Conservation (phyloP, 2,797 vertebrate genomes). For the Diglossa cyanea region DNA sequence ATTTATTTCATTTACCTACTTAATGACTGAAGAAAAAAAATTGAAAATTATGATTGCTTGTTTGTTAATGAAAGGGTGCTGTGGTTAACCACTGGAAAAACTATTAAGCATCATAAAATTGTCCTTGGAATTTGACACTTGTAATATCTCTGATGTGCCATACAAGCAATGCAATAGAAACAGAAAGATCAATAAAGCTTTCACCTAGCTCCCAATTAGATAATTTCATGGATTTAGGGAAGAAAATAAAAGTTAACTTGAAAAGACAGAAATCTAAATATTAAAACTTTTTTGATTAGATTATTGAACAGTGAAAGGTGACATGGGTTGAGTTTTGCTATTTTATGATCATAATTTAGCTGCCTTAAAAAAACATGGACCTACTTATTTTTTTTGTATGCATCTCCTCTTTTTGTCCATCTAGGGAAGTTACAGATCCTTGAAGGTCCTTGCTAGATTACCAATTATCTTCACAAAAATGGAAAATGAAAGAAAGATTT, state of each 20-base stretch:
- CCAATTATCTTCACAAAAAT: background rate
- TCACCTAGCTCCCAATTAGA: background rate
- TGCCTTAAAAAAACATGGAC: background rate
- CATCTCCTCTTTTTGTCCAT: background rate
- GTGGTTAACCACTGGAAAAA: slow-evolving; percentile 66
- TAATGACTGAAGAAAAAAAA: slow-evolving; percentile 42
- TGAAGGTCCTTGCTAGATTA: background rate
- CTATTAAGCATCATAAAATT: slow-evolving; percentile 65
- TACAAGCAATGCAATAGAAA: background rate
- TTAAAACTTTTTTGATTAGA: background rate
- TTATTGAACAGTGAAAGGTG: background rate
- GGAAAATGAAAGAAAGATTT: background rate
- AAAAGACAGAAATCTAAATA: background rate
- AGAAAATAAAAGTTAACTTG: background rate
- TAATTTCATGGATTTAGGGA: background rate
- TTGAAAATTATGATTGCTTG: slow-evolving; percentile 56
- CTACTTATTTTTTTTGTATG: background rate
- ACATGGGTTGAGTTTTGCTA: background rate
- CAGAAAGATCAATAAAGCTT: slow-evolving; percentile 2
- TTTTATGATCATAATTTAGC: background rate
- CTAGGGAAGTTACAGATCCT: background rate
- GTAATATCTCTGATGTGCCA: background rate
- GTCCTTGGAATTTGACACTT: slow-evolving; percentile 62
- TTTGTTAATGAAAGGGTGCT: slow-evolving; percentile 67
- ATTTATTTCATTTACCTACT: slow-evolving; percentile 68